phyloP scores from a whole-genome alignment of 2,888 invertebrate genomes.

The Ectobius pallidus region DNA sequence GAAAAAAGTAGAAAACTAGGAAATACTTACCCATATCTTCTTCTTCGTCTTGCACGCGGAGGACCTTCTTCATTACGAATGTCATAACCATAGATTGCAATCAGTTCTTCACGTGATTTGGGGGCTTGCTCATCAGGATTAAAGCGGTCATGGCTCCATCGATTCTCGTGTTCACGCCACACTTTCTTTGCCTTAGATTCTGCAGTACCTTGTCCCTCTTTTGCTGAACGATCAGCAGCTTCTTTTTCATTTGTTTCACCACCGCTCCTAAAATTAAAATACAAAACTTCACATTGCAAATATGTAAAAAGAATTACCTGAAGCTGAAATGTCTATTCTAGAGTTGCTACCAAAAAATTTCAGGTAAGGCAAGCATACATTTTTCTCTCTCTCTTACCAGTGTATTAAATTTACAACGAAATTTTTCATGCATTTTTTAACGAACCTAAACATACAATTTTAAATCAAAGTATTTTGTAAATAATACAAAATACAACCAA shows the following conservation, averaged over 20 bases:
- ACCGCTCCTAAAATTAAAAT: neutral
- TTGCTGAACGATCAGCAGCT: constrained; percentile 28
- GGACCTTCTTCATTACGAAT: constrained; percentile 92
- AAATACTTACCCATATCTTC: constrained; percentile 89
- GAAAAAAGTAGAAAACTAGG: no score
- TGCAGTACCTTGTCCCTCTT: constrained; percentile 26
- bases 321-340: no score
- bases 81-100: constrained; percentile 90
- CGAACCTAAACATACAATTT: no score
- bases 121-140: constrained; percentile 78
- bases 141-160: constrained; percentile 89
- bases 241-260: constrained; percentile 24
- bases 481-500: no score
- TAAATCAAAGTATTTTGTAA: no score
- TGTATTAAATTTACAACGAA: no score
- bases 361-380: neutral
- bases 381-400: no score
- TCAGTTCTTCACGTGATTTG: constrained; percentile 83
- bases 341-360: no score
- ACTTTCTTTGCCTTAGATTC: constrained; percentile 54
- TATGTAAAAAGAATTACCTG: no score
- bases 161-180: constrained; percentile 65
- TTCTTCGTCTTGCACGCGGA: constrained; percentile 82
- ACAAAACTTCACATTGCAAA: neutral
- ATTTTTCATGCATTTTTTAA: no score